Evolutionary conservation across 2,888 invertebrate genomes (phyloP), one percentile per base, ranked within the genome.

Genomic region (Cerastoderma edule): DNA sequence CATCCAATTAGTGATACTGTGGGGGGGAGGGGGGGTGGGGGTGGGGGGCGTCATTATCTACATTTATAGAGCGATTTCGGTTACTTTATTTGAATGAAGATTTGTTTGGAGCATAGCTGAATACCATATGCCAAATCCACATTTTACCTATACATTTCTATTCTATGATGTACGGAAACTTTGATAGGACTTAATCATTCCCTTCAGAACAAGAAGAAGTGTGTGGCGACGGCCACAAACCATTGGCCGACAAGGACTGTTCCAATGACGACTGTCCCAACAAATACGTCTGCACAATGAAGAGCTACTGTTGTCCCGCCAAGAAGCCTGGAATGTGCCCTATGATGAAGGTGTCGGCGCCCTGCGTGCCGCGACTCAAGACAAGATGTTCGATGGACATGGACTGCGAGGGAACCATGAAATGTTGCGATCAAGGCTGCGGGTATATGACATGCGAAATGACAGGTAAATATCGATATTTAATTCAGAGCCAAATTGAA

Each of bases 381-480:
- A n/a, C n/a, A n/a, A 10, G 24, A 24, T 60, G 60, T 39, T 6
- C 8, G 22, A 33, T 24, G 8, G 60, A 60, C 27, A 60, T 39
- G 60, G 60, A 60, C 24, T 60, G 60, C 16, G 39, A 13, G 10
- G 19, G 1, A 4, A 33, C 16, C 8, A 33, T 33, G 60, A 60
- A 60, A 39, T 60, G 60, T 24, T 60, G 60, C 39, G 24, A 60
- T n/a, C 60, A 60, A 27, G 39, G 60, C 3, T 60, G 60, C 39
- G 35, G 35, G 24, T 39, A 10, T 33, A 60, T 39, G 22, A 60
- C 60, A 19, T 60, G 60, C 13, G 24, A 24, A 8, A 33, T 24
- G 22, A 60, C 24, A 39, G 60, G 60, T 60, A 39, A 22, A n/a
- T n/a, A n/a, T n/a, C n/a, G n/a, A n/a, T n/a, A n/a, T n/a, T n/a